Percentiles rank a stretch among this genome's conserved stretches.
Conservation (phyloP, 1,140 invertebrate genomes). For the Drosophila kanapiae region DNA sequence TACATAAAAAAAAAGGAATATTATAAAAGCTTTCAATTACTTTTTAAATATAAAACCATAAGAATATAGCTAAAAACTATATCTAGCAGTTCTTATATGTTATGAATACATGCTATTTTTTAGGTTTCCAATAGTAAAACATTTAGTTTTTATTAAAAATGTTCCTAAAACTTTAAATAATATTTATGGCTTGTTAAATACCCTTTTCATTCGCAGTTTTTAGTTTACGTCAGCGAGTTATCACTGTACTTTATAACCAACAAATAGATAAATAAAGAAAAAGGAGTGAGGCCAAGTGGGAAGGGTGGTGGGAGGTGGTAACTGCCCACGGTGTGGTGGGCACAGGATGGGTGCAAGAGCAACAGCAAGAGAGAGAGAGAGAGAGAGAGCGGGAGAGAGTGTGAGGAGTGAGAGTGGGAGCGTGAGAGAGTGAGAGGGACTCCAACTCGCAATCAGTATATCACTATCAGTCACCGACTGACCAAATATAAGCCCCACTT, state of each 20-base stretch:
- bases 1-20: too few species aligned
- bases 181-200: too few species aligned
- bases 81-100: too few species aligned
- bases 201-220: too few species aligned
- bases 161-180: too few species aligned
- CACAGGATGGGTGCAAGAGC: conserved; percentile 18
- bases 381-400: conserved; percentile 14
- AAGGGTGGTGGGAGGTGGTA: conserved; percentile 18
- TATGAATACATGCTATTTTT: too few species aligned
- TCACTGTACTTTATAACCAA: conserved; percentile 46
- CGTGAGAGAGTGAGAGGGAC: conserved; percentile 25
- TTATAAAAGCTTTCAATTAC: too few species aligned
- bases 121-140: too few species aligned
- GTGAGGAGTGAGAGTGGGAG: conserved; percentile 6
- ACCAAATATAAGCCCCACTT: conserved; percentile 37
- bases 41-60: too few species aligned
- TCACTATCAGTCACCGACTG: conserved; percentile 62
- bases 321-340: conserved; percentile 34
- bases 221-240: too few species aligned
- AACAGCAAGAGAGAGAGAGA: conserved; percentile 1
- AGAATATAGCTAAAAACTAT: too few species aligned
- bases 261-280: conserved; percentile 44
- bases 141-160: too few species aligned
- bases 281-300: conserved; percentile 16
- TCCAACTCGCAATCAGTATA: conserved; percentile 30